A percentile compares a stretch with the other conserved stretches of the same genome.
Conservation (phyloP, 53 echinoderm and acorn worm species). For the Henricia sp. region DNA sequence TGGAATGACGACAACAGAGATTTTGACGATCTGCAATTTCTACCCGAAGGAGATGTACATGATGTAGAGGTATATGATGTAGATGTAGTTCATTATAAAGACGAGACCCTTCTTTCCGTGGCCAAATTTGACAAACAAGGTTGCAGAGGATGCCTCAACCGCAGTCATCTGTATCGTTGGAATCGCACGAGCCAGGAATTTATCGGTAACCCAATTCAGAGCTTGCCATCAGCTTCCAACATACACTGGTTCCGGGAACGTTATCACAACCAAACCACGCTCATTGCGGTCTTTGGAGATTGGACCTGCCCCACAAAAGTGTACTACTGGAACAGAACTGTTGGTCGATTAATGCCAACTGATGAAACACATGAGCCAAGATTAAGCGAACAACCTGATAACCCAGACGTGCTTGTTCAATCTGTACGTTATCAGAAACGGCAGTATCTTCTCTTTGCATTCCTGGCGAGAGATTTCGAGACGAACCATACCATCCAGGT, state of each 20-base stretch:
- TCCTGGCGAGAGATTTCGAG: not conserved
- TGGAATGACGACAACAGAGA: not conserved
- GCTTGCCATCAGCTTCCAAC: not conserved
- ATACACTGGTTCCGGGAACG: not conserved
- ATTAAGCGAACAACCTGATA: not conserved
- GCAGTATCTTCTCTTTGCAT: conserved; percentile 23
- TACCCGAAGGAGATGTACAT: not conserved
- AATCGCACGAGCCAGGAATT: not conserved
- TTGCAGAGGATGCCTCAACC: not conserved
- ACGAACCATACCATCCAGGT: not conserved
- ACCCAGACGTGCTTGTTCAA: not conserved
- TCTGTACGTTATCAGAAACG: not conserved
- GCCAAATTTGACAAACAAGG: not conserved
- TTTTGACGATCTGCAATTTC: not conserved
- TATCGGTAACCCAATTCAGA: not conserved
- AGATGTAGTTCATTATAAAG: not conserved
- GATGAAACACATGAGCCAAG: not conserved
- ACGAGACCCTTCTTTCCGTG: not conserved
- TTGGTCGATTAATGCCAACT: not conserved
- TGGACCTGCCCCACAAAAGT: conserved; percentile 10
- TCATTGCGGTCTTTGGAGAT: not conserved
- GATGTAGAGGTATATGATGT: not conserved
- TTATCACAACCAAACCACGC: not conserved
- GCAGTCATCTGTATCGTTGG: conserved; percentile 2
- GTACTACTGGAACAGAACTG: not conserved